Evolutionary conservation across 2,888 invertebrate species (phyloP).

Genomic region (Platerodrilus igneus): DNA sequence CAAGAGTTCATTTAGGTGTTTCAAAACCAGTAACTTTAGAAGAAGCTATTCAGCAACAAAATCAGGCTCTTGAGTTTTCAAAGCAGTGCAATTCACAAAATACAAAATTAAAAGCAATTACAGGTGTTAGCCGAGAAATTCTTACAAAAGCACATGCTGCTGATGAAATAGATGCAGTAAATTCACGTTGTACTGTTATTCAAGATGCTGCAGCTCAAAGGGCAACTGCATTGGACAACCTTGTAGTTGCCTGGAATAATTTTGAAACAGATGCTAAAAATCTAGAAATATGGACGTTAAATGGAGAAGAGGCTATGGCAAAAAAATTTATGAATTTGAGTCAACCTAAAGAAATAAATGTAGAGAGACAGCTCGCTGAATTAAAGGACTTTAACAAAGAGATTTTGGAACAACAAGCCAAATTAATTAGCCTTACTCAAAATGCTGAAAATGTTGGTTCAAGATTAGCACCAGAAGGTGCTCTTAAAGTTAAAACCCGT

Average conservation of each 20-base stretch:
- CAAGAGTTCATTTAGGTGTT: conserved; percentile 65
- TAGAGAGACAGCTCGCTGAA: conserved; percentile 71
- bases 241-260: conserved; percentile 75
- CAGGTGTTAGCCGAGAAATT: conserved; percentile 69
- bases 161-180: conserved; percentile 79
- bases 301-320: conserved; percentile 59
- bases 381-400: conserved; percentile 79
- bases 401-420: conserved; percentile 79
- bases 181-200: conserved; percentile 80
- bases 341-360: conserved; percentile 67
- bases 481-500: conserved; percentile 63
- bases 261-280: conserved; percentile 74
- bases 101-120: conserved; percentile 68
- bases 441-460: conserved; percentile 75
- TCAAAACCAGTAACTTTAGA: conserved; percentile 72
- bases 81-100: conserved; percentile 74
- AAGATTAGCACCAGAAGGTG: conserved; percentile 73
- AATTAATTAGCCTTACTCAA: conserved; percentile 74
- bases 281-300: conserved; percentile 71
- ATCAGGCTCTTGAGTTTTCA: conserved; percentile 66
- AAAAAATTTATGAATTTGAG: conserved; percentile 59
- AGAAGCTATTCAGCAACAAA: conserved; percentile 76
- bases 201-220: conserved; percentile 75
- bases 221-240: conserved; percentile 71
- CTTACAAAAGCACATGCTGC: conserved; percentile 71